Conservation (phyloP, 2,113 vertebrate species). For the Phalacrocorax brasilianus region DNA sequence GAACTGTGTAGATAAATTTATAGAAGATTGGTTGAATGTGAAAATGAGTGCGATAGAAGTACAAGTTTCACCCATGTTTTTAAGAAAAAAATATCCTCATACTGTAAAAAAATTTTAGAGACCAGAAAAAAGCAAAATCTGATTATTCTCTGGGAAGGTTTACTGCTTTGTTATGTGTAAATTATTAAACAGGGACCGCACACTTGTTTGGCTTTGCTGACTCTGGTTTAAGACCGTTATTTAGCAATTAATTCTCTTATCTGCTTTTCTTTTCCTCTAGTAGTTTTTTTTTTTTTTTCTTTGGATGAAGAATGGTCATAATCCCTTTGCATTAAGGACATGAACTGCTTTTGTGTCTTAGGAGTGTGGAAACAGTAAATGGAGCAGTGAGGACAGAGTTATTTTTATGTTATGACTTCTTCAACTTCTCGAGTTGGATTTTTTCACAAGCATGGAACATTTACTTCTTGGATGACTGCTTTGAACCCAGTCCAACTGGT, state of each 20-base stretch:
- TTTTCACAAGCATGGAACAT: neutral
- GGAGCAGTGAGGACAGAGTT: neutral
- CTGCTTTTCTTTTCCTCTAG: neutral
- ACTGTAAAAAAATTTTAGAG: neutral
- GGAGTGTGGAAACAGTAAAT: neutral
- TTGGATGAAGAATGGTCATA: neutral
- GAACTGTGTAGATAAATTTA: neutral
- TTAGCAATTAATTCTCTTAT: conserved; percentile 16
- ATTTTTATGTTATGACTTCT: neutral
- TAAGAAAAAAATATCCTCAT: neutral
- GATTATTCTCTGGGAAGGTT: neutral
- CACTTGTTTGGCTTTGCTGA: conserved; percentile 1
- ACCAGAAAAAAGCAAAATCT: neutral
- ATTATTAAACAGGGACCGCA: neutral
- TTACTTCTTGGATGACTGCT: neutral
- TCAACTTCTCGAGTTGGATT: neutral
- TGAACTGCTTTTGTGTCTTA: neutral
- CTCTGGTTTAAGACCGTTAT: conserved; percentile 33
- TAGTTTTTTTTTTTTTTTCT: neutral
- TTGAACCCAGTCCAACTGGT: conserved; percentile 4
- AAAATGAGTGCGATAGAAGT: neutral
- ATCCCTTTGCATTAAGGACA: neutral
- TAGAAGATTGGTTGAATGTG: neutral
- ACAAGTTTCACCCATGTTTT: neutral
- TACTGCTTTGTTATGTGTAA: neutral